Percentiles rank a stretch among this genome's conserved stretches.
Conservation (phyloP, 1,140 invertebrate species). For the Drosophila nebulosa region DNA sequence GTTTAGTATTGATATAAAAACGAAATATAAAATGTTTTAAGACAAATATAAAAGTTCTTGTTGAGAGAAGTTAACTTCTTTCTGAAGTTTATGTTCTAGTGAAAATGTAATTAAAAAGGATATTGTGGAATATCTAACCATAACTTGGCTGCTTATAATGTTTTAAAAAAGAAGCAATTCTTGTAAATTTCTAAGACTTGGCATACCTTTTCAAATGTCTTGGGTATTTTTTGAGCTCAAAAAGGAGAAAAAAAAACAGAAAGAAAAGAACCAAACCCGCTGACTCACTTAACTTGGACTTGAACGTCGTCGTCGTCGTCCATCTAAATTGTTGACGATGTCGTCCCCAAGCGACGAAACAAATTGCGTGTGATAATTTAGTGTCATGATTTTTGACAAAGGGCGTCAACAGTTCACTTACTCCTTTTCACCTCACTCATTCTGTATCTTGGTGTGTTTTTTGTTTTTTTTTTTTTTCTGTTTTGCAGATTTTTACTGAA, state of each 20-base stretch:
- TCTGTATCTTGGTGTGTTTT: constrained; percentile 6
- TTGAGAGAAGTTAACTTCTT: no score
- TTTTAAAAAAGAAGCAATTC: no score
- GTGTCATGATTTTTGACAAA: constrained; percentile 75
- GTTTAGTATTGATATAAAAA: no score
- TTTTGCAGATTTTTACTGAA: constrained; percentile 73
- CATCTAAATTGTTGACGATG: not conserved
- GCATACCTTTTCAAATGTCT: no score
- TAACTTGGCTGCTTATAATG: no score
- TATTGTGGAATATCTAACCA: no score
- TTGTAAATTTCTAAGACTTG: not conserved
- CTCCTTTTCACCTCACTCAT: constrained; percentile 26
- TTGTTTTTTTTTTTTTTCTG: constrained; percentile 27
- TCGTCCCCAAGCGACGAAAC: constrained; percentile 31
- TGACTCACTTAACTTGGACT: constrained; percentile 46
- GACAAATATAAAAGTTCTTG: no score
- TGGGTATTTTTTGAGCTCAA: not conserved
- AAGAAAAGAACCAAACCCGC: constrained; percentile 25
- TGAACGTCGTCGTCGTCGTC: not conserved
- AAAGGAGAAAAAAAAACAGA: no score
- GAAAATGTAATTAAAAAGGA: no score
- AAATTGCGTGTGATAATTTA: constrained; percentile 74
- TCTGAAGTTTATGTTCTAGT: no score
- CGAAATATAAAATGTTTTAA: no score
- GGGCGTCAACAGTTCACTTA: constrained; percentile 68